phyloP scores from a whole-genome alignment of 2,113 vertebrate species.

The Rhegmatorhina hoffmannsi region DNA sequence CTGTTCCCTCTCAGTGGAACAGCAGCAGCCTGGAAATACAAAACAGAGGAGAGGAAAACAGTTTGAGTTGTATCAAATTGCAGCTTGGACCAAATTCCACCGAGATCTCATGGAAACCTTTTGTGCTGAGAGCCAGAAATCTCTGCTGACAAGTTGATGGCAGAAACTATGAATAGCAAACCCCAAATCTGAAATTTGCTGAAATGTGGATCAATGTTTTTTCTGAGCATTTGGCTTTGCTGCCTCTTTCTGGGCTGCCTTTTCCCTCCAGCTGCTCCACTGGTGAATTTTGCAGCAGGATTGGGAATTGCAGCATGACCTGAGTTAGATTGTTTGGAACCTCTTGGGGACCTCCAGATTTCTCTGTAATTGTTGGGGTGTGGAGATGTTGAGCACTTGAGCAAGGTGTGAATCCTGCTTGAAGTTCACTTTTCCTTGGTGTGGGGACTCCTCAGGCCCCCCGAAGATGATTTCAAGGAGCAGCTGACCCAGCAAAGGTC shows the following conservation, averaged over 20 bases:
- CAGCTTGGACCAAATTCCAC: not conserved
- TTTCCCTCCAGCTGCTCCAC: not conserved
- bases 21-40: not conserved
- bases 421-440: not conserved
- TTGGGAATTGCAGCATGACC: not conserved
- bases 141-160: not conserved
- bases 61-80: not conserved
- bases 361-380: fast-evolving
- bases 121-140: not conserved
- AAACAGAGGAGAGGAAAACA: not conserved
- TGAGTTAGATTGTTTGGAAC: not conserved
- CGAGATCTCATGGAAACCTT: not conserved
- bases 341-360: not conserved
- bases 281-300: not conserved
- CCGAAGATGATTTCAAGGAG: not conserved
- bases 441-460: not conserved
- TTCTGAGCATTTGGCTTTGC: not conserved
- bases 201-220: not conserved
- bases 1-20: not conserved
- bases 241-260: not conserved
- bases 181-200: not conserved
- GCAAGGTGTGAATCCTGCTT: not conserved
- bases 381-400: not conserved
- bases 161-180: not conserved
- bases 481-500: not conserved